These are phyloP conservation scores for Habroteleia sp. DNA, from an alignment of 2,888 invertebrate genomes.

Conservation along the genomic window DNA sequence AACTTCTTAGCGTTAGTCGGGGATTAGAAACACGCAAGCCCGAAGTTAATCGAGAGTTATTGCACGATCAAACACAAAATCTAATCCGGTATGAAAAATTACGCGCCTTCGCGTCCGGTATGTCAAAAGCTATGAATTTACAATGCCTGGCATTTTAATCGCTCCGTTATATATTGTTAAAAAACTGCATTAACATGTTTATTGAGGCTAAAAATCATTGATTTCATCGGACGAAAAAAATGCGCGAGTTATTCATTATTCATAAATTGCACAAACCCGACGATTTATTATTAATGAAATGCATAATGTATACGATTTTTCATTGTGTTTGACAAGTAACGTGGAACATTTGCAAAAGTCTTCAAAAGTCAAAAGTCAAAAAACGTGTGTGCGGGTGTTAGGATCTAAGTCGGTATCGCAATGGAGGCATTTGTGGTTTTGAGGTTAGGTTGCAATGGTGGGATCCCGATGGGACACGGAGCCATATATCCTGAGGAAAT, in stretches of 20 bases:
- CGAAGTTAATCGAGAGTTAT: constrained; percentile 3
- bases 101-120: constrained; percentile 15
- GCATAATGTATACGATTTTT: constrained; percentile 27
- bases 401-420: too few relatives aligned
- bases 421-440: too few relatives aligned
- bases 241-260: constrained; percentile 32
- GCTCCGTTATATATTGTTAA: constrained; percentile 14
- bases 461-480: too few relatives aligned
- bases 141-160: constrained; percentile 22
- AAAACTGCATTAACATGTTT: constrained; percentile 30
- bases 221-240: constrained; percentile 19
- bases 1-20: constrained; percentile 19
- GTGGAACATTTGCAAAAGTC: background rate
- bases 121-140: background rate
- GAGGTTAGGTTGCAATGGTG: too few relatives aligned
- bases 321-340: constrained; percentile 13
- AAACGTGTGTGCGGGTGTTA: too few relatives aligned
- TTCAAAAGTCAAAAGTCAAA: too few relatives aligned
- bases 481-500: constrained; percentile 1
- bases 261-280: constrained; percentile 30
- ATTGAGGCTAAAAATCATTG: constrained; percentile 33
- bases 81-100: constrained; percentile 50
- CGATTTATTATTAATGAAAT: constrained; percentile 29
- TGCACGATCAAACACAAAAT: background rate
- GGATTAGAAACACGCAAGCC: constrained; percentile 15